Evolutionary conservation across 1,140 invertebrate genomes (phyloP).

Genomic region (Leptoteleia sp.): DNA sequence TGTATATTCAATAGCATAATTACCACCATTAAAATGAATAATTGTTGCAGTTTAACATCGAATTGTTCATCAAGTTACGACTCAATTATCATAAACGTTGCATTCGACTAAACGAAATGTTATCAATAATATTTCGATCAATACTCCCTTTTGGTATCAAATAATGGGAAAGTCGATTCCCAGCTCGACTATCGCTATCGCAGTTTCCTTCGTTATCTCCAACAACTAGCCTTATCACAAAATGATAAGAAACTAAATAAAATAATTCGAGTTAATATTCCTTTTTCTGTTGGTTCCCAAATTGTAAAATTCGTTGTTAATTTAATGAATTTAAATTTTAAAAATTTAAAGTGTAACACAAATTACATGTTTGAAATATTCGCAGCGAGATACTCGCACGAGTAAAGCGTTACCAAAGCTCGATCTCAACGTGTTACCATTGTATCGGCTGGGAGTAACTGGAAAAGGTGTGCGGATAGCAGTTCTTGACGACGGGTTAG

Average conservation of each 20-base stretch:
- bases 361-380: neutral
- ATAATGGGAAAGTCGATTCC: too few relatives aligned
- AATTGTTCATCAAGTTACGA: neutral
- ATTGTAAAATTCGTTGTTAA: too few relatives aligned
- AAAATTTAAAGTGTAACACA: neutral
- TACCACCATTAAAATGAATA: too few relatives aligned
- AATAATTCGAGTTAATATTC: neutral
- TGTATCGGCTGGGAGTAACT: constrained; percentile 90
- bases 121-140: too few relatives aligned
- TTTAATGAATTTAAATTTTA: too few relatives aligned
- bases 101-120: too few relatives aligned
- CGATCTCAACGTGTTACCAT: constrained; percentile 89
- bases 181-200: too few relatives aligned
- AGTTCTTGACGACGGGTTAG: constrained; percentile 93
- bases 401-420: constrained; percentile 82
- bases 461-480: constrained; percentile 90
- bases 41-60: too few relatives aligned
- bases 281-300: too few relatives aligned
- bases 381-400: constrained; percentile 62
- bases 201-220: constrained; percentile 23
- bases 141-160: too few relatives aligned
- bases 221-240: constrained; percentile 5
- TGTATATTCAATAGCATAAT: too few relatives aligned
- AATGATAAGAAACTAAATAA: constrained; percentile 3
- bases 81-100: neutral